Base-by-base conservation (phyloP, 2,797 vertebrate genomes). In the Betta splendens region DNA sequence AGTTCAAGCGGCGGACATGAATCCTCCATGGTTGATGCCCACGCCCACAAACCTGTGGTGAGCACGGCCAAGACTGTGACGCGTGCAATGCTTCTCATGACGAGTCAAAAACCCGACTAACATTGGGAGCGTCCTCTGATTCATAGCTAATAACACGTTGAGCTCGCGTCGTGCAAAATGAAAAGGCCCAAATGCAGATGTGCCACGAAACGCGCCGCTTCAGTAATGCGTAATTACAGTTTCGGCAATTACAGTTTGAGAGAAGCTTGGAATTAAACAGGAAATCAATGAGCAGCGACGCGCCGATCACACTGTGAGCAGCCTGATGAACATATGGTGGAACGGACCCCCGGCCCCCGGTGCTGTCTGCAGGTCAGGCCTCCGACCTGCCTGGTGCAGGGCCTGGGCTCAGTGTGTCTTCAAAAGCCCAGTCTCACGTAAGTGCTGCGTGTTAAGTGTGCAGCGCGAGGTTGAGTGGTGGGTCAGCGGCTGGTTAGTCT, bases 61-160 rank as follows among this genome's bases (percentile, higher is more conserved):
- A 15, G 4, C 32, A 7, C 15, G 32, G 5, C 32, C 20, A 25
- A 7, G 25, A 25, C 25, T 9, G 28, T 32, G n/a, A n/a, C n/a
- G n/a, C n/a, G 29, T 8, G 29, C 12, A 28, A 8, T 28, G 5
- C 29, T 31, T 10, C 29, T 31, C 11, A 31, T 11, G 11, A 31
- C 13, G 29, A 31, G 29, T 31, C 11, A 31, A 31, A 11, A 11
- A 11, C 11, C 13, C 11, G 20, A 10, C 3, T 21, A 15, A 44
- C 25, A 51, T n/a, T n/a, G n/a, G n/a, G n/a, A n/a, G n/a, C n/a
- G 40, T 46, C 63, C 67, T 64, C 62, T 75, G 63, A 82, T 81
- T 81, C 50, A 77, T 82, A 79, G 77, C 85, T 81, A 80, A 85
- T 86, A 75, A 68, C 59, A 69, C 66, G 74, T 74, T 85, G 78